Base-by-base conservation (phyloP, 1,140 invertebrate species). In the Atopsyche davidsoni region DNA sequence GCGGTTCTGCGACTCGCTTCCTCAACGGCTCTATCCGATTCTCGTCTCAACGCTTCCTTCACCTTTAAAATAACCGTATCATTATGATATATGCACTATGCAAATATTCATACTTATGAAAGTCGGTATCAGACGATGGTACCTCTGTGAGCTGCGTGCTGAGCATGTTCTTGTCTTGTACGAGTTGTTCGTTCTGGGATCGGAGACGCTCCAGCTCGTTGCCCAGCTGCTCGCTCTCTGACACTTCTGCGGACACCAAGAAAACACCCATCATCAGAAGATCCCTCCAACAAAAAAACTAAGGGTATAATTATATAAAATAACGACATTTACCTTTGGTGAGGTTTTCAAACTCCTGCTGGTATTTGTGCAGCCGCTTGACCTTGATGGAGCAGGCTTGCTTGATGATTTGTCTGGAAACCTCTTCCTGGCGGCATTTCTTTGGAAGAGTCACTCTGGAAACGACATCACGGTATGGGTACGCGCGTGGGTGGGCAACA, bases 381-480 rank as follows among this genome's bases (percentile, higher is more conserved):
- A 97, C 84, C 70, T 96, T 98, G 34, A 93, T 79, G 60, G 82
- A 85, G 60, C 91, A 89, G 4, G 95, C 93, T 36, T 86, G 76
- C 66, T 91, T 89, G 69, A 99, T 87, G 6, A 99, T 78, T 45
- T 91, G 83, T 38, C 83, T 82, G 0, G 94, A 89, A 2, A 86
- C 80, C 60, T 94, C 89, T 67, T 97, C 90, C 18, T 83, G 88
- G 35, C 94, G 81, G 66, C 93, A 98, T 64, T 92, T 93, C 71
- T 98, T 97, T 10, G 96, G 96, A 47, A 99, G 74, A 11, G 90
- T 88, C 1, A 99, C 95, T 43, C 96, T 83, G 65, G 92, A 95
- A 69, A 90, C n/a, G n/a, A n/a, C n/a, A n/a, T n/a, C n/a, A n/a
- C n/a, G n/a, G n/a, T n/a, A n/a, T n/a, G n/a, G n/a, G n/a, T n/a